Evolutionary conservation across 23 tunicate genomes (phyloP), one percentile per base, ranked within the genome.

Genomic region (Halocynthia roretzi): DNA sequence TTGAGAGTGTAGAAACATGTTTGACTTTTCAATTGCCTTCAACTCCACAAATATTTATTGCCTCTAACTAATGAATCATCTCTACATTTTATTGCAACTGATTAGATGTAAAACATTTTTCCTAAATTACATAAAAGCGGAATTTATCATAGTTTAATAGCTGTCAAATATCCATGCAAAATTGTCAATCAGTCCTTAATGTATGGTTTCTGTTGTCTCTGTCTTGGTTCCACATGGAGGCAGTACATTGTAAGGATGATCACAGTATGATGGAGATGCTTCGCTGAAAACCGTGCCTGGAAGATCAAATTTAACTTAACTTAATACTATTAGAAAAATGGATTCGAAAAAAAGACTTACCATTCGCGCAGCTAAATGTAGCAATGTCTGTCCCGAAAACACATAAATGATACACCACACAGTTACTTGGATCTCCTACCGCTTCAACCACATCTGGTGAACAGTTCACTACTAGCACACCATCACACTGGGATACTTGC

Each of bases 231-330:
- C 87, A 53, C 87, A 83, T 6, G 81, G 82, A 20, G 82, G 82
- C 6, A 67, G 51, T 17, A 77, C 80, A 48, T 19, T 9, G n/a
- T 7, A 68, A 5, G 76, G 77, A 55, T 76, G 82, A 58, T 83
- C 75, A 78, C 87, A 83, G 52, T 10, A 7, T 7, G 70, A 65
- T 65, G 53, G 50, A 9, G 53, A 20, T 11, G 0, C 50, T 0
- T 76, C 7, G 55, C 75, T 78, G 56, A 66, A 83, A 48, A 83
- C 81, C 17, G 87, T 83, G 0, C 87, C 87, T 83, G 80, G 12
- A 58, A 58, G 2, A 14, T 14, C 4, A 58, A 58, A 58, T 58
- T 14, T 58, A n/a, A 58, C 17, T 15, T 58, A 58, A 14, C 19
- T 65, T 0, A 58, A 14, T 58, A 31, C 44, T 4, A 31, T 31